Evolutionary conservation across 2,113 vertebrate species (phyloP).

Genomic region (Mastomys coucha): DNA sequence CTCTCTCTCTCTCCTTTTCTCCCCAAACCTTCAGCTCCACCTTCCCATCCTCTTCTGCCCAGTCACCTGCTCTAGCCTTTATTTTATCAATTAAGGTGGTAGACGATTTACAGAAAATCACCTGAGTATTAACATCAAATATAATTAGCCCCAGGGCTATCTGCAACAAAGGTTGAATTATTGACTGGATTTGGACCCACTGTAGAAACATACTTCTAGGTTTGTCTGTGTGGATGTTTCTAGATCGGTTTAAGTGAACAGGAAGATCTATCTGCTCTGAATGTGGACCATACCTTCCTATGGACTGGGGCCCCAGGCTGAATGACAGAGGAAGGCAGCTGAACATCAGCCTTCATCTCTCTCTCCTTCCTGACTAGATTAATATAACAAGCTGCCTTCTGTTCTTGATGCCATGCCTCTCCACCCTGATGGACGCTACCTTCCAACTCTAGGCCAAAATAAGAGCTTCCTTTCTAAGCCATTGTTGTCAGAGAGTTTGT

Average conservation of each 20-base stretch:
- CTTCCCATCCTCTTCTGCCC: too few species aligned
- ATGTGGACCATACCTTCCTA: background rate
- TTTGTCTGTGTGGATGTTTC: background rate
- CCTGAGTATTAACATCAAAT: too few species aligned
- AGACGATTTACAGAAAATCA: too few species aligned
- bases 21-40: too few species aligned
- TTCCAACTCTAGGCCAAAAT: background rate
- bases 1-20: too few species aligned
- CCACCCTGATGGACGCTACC: too few species aligned
- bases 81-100: too few species aligned
- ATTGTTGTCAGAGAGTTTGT: background rate
- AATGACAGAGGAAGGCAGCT: background rate
- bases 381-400: background rate
- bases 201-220: background rate
- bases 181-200: background rate
- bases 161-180: too few species aligned
- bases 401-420: background rate
- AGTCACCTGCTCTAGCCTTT: too few species aligned
- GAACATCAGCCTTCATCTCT: background rate
- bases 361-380: background rate
- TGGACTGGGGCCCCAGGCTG: background rate
- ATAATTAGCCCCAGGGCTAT: too few species aligned
- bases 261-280: too few species aligned
- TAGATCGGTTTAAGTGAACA: background rate
- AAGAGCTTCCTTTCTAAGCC: background rate